Evolutionary conservation across 2,113 vertebrate species (phyloP), one percentile per base, ranked within the genome.

Genomic region (Oryzias woworae): DNA sequence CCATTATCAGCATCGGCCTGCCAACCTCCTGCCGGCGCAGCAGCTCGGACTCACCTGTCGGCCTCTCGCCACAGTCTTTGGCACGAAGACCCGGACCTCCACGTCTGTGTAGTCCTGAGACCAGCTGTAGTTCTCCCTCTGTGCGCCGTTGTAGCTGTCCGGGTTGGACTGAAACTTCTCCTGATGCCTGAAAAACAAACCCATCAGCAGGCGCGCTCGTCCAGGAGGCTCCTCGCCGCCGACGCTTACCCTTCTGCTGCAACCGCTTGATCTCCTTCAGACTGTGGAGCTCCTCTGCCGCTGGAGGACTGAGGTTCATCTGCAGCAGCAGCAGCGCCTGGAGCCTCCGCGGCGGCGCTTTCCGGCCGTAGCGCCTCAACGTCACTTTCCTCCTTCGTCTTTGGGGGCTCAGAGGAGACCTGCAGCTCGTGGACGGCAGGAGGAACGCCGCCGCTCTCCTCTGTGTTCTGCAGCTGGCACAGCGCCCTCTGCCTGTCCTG

Each of bases 81-180:
- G 93, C 56, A 99, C 97, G 0, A 93, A 92, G 57, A 98, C 94
- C 41, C 94, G 94, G 48, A 99, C 89, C 87, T 99, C 97, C 90
- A 99, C 77, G 68, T 99, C 97, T 0, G 90, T 94, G 90, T 95
- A 98, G 87, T 98, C 97, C 78, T 98, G 97, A 36, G 87, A 89
- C 87, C 87, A 89, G 77, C 75, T 82, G 75, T 89, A 89, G 63
- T 72, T 86, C 13, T 89, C 85, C 44, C 82, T 77, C 58, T 85
- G 91, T 0, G 97, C 96, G 5, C 97, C 97, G 0, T 98, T 99
- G 85, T 98, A 99, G 75, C 96, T 98, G 85, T 99, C 97, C 0
- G 96, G 90, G 62, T 95, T 90, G 6, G 85, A 87, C 91, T 97
- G 95, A 77, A 90, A 94, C 60, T 77, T 84, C 28, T 91, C 87